A percentile compares a stretch with the other conserved stretches of the same genome.
phyloP scores from a whole-genome alignment of 1,140 invertebrate species.

The Drosophila trapezifrons region DNA sequence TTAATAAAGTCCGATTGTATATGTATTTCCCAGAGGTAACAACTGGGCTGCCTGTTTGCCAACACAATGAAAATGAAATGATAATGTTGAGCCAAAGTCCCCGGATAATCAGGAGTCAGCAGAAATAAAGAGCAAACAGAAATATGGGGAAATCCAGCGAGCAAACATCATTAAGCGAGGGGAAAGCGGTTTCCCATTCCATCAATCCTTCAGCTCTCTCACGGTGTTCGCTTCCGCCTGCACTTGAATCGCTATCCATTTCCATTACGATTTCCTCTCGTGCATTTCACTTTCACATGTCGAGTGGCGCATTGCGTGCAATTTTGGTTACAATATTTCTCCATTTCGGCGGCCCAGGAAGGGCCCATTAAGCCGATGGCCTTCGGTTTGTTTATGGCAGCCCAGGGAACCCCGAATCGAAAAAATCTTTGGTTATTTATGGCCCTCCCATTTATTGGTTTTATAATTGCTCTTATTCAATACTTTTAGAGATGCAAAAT shows the following conservation, averaged over 20 bases:
- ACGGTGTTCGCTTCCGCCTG: neutral
- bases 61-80: constrained; percentile 38
- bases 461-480: neutral
- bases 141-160: constrained; percentile 14
- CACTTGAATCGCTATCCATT: constrained; percentile 41
- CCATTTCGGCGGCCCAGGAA: constrained; percentile 2
- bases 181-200: constrained; percentile 15
- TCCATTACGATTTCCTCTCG: constrained; percentile 28
- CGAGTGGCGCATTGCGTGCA: constrained; percentile 45
- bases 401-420: constrained; percentile 9
- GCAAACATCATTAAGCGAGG: constrained; percentile 44
- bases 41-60: neutral
- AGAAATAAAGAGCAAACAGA: constrained; percentile 20
- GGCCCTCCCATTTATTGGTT: neutral
- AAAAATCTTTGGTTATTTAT: constrained; percentile 36
- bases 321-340: constrained; percentile 51
- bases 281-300: constrained; percentile 37
- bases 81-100: constrained; percentile 47
- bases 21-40: neutral
- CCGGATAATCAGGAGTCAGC: constrained; percentile 34
- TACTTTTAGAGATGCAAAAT: neutral
- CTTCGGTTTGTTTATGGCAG: constrained; percentile 30
- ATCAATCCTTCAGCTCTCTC: constrained; percentile 3
- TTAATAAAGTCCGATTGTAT: constrained; percentile 43
- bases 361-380: constrained; percentile 9